Percentiles rank a stretch among this genome's conserved stretches.
These are phyloP conservation scores for Myotis yumanensis DNA, from an alignment of 2,113 vertebrate species.

Conservation along the genomic window DNA sequence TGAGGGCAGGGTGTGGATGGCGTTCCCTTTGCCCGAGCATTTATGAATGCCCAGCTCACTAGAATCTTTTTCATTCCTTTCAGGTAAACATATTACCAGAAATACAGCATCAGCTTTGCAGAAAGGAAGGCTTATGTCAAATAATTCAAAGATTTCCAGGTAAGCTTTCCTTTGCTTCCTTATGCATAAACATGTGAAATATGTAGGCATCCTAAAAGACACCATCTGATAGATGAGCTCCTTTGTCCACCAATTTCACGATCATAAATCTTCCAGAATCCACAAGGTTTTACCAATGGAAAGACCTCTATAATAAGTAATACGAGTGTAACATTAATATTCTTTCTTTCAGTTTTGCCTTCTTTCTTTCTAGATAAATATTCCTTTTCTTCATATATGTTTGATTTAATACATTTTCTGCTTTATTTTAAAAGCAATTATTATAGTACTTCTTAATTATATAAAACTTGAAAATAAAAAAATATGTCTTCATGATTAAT, in stretches of 20 bases:
- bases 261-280: not conserved
- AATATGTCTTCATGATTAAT: not conserved
- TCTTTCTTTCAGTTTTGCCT: not conserved
- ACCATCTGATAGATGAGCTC: not conserved
- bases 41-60: conserved; percentile 59
- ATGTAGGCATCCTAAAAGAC: not conserved
- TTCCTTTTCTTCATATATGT: not conserved
- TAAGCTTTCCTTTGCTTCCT: conserved; percentile 78
- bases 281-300: not conserved
- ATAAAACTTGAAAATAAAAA: not conserved
- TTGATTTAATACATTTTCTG: conserved; percentile 35
- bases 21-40: not conserved
- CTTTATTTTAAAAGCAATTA: conserved; percentile 29
- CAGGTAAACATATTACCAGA: conserved; percentile 92
- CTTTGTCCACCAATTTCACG: not conserved
- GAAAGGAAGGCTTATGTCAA: conserved; percentile 89
- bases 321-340: not conserved
- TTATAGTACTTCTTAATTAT: not conserved
- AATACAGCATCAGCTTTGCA: conserved; percentile 90
- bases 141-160: conserved; percentile 87
- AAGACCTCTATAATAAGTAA: not conserved
- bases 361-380: not conserved
- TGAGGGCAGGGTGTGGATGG: not conserved
- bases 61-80: conserved; percentile 64
- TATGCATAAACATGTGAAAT: not conserved